phyloP scores from a whole-genome alignment of 92 coral and sea anemone species.

The Blastomussa wellsi region DNA sequence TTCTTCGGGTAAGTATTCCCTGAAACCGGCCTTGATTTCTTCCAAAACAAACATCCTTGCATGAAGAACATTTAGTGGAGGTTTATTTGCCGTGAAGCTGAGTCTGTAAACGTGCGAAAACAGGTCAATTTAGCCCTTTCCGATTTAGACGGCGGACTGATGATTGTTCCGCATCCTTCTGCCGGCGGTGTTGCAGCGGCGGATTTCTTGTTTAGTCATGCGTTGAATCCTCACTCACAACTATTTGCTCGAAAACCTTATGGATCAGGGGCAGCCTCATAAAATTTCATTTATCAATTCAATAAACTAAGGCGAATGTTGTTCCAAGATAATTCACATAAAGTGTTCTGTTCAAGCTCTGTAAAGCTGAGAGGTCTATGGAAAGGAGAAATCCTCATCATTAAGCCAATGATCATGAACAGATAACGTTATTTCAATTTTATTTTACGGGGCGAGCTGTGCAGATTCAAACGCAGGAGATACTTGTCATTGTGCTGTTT shows the following conservation, averaged over 20 bases:
- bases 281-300: slow-evolving; percentile 2
- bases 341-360: slow-evolving; percentile 36
- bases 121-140: slow-evolving; percentile 26
- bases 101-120: slow-evolving; percentile 1
- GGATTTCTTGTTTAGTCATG: slow-evolving; percentile 30
- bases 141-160: slow-evolving; percentile 33
- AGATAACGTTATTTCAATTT: slow-evolving; percentile 29
- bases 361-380: slow-evolving; percentile 10
- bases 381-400: slow-evolving; percentile 37
- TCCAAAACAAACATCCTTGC: slow-evolving; percentile 17
- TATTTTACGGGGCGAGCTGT: slow-evolving; percentile 16
- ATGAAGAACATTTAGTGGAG: slow-evolving; percentile 18
- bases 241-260: background rate
- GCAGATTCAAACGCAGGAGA: slow-evolving; percentile 6
- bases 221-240: slow-evolving; percentile 8
- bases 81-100: slow-evolving; percentile 14
- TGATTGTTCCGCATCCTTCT: slow-evolving; percentile 18
- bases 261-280: background rate
- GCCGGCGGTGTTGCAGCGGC: slow-evolving; percentile 11
- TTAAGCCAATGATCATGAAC: background rate
- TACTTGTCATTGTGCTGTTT: background rate
- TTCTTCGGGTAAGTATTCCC: slow-evolving; percentile 70
- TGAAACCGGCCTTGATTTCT: slow-evolving; percentile 12
- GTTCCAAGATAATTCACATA: slow-evolving; percentile 1
- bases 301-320: background rate